A percentile compares a stretch with the other conserved stretches of the same genome.
Evolutionary conservation across 2,888 invertebrate genomes (phyloP).

Genomic region (Volucella zonaria): DNA sequence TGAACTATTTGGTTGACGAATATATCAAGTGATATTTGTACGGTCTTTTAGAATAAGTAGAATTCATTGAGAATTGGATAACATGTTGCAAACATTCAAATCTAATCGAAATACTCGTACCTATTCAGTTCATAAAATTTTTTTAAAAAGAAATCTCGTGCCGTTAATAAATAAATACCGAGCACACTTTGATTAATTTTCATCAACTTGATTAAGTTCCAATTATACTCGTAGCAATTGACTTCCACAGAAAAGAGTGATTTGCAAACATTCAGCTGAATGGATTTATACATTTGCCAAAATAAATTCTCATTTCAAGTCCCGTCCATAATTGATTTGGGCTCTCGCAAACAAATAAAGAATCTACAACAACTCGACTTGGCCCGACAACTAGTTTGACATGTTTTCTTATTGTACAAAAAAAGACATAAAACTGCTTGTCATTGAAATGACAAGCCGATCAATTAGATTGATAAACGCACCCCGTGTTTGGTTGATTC

Average conservation of each 20-base stretch:
- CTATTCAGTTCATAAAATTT: too few species aligned
- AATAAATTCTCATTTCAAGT: not conserved
- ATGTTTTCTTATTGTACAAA: not conserved
- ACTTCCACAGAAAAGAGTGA: not conserved
- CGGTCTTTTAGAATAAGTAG: too few species aligned
- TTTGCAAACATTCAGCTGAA: constrained; percentile 5
- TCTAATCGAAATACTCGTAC: too few species aligned
- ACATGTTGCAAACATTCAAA: too few species aligned
- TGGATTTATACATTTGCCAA: constrained; percentile 6
- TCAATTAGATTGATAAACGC: not conserved
- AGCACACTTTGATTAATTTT: not conserved
- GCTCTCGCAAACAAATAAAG: not conserved
- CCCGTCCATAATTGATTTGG: constrained; percentile 1
- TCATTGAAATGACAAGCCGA: not conserved
- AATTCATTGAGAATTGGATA: too few species aligned
- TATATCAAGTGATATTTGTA: too few species aligned
- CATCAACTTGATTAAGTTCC: not conserved
- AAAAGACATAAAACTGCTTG: not conserved
- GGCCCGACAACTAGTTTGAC: not conserved
- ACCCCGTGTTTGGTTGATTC: not conserved
- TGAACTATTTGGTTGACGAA: too few species aligned
- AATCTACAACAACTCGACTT: not conserved
- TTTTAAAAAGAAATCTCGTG: not conserved
- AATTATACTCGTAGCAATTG: not conserved
- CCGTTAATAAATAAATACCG: not conserved